Evolutionary conservation across 2,113 vertebrate genomes (phyloP).

Genomic region (Lichenostomus cassidix): DNA sequence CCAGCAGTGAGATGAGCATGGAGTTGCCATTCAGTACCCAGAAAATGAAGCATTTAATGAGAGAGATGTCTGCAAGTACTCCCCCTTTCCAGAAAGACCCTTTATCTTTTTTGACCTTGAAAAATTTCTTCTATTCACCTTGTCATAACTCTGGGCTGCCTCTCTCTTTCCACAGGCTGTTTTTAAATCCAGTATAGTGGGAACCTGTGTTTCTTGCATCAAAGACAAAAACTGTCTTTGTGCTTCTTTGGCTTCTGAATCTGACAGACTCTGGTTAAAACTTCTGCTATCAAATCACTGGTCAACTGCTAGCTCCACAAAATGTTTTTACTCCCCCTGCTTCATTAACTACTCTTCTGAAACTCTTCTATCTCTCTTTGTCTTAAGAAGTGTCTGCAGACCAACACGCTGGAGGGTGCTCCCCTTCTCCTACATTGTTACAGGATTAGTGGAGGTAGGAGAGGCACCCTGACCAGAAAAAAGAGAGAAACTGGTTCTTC

Average conservation of each 20-base stretch:
- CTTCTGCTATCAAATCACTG: not conserved
- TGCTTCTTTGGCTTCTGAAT: not conserved
- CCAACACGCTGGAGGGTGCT: not conserved
- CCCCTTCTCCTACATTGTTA: not conserved
- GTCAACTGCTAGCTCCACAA: not conserved
- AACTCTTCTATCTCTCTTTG: not conserved
- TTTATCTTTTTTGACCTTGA: not conserved
- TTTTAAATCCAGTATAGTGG: not conserved
- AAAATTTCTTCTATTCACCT: not conserved
- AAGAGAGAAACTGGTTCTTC: not conserved
- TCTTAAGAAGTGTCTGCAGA: not conserved
- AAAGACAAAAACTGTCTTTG: not conserved
- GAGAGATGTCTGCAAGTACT: not conserved
- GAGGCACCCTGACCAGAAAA: not conserved
- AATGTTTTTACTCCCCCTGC: not conserved
- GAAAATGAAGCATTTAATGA: not conserved
- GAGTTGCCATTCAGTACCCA: not conserved
- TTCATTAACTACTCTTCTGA: not conserved
- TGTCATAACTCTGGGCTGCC: not conserved
- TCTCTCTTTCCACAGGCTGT: not conserved
- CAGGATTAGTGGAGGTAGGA: not conserved
- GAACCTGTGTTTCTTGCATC: not conserved
- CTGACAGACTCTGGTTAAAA: not conserved
- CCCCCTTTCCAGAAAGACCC: not conserved
- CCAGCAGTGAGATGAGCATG: not conserved